These are phyloP conservation scores for Lymantria dispar DNA, from an alignment of 2,888 invertebrate species.

Conservation along the genomic window DNA sequence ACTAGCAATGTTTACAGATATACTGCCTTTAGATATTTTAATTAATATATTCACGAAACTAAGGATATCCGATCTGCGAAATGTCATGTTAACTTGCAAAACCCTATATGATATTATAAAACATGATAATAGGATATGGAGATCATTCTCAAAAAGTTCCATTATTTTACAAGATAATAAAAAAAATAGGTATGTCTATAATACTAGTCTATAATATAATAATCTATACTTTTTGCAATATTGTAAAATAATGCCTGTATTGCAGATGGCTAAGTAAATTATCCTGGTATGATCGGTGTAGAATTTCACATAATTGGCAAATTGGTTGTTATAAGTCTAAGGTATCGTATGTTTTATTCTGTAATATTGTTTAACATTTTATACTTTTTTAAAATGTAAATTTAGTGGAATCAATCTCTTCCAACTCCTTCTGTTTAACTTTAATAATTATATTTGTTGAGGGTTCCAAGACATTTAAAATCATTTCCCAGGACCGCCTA, in stretches of 20 bases:
- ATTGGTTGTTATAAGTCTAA: conserved; percentile 54
- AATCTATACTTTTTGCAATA: not conserved
- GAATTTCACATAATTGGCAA: conserved; percentile 66
- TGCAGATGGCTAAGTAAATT: conserved; percentile 10
- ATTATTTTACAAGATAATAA: conserved; percentile 39
- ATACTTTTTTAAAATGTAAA: no score
- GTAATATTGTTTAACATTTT: no score
- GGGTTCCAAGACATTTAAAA: no score
- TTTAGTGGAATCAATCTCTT: no score
- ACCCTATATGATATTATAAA: conserved; percentile 47
- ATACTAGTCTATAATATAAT: not conserved
- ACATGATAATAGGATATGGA: conserved; percentile 60
- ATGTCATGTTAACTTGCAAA: conserved; percentile 64
- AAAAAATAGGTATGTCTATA: conserved; percentile 32
- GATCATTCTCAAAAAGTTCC: conserved; percentile 32
- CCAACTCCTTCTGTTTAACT: no score
- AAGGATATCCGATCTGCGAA: conserved; percentile 47
- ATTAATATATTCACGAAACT: conserved; percentile 53
- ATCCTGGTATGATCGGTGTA: conserved; percentile 53
- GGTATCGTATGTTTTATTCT: conserved; percentile 18
- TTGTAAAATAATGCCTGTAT: not conserved
- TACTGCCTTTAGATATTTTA: conserved; percentile 59
- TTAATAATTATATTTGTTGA: no score
- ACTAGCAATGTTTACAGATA: conserved; percentile 15
- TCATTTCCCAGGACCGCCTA: no score